phyloP scores from a whole-genome alignment of 2,888 invertebrate genomes.

The Chloroclystis v-ata region DNA sequence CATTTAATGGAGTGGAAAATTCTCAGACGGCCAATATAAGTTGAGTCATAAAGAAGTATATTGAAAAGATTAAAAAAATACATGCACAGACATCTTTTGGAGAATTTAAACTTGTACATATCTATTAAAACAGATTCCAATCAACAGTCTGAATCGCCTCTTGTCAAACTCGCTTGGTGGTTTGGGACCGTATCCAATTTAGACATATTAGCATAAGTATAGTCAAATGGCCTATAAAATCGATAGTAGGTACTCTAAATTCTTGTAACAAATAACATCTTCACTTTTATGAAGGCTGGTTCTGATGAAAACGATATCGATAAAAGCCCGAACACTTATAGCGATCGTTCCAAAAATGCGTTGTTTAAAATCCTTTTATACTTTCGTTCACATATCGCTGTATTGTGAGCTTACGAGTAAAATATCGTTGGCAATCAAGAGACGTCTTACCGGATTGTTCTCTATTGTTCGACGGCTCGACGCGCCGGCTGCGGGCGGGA shows the following conservation, averaged over 20 bases:
- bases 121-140: too few relatives aligned
- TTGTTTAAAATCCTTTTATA: slow-evolving; percentile 11
- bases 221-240: too few relatives aligned
- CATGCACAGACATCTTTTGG: too few relatives aligned
- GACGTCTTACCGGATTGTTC: slow-evolving; percentile 25
- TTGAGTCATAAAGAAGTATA: too few relatives aligned
- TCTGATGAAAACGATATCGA: slow-evolving; percentile 1
- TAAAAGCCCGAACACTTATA: slow-evolving; percentile 1
- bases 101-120: too few relatives aligned
- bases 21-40: not conserved
- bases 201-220: too few relatives aligned
- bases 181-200: too few relatives aligned
- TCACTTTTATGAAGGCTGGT: not conserved
- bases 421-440: slow-evolving; percentile 27
- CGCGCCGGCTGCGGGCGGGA: slow-evolving; percentile 10
- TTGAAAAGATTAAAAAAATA: too few relatives aligned
- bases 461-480: slow-evolving; percentile 25
- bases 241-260: not conserved
- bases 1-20: slow-evolving; percentile 30
- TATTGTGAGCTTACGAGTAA: slow-evolving; percentile 21
- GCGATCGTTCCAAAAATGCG: not conserved
- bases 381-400: slow-evolving; percentile 8
- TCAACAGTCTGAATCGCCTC: too few relatives aligned
- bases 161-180: too few relatives aligned
- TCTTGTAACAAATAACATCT: not conserved